phyloP scores from a whole-genome alignment of 2,797 vertebrate species.

The Remorina albescens region DNA sequence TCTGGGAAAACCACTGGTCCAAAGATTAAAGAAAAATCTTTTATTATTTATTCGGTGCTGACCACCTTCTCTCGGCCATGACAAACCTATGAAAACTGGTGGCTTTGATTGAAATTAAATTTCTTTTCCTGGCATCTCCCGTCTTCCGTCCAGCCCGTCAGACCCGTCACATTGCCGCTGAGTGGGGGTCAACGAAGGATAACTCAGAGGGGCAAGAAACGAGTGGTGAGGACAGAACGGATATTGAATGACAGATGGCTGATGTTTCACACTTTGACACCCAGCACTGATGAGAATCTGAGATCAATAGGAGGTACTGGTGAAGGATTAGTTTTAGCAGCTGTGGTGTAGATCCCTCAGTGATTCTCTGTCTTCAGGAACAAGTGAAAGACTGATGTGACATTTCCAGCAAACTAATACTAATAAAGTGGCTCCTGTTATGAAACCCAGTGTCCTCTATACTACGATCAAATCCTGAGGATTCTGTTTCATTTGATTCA shows the following conservation, averaged over 20 bases:
- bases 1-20: conserved; percentile 17
- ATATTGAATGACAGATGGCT: conserved; percentile 10
- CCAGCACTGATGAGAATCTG: conserved; percentile 5
- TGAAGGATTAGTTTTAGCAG: conserved; percentile 59
- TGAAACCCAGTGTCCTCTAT: no score
- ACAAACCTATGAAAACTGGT: conserved; percentile 70
- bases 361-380: conserved; percentile 1
- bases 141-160: background rate
- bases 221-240: background rate
- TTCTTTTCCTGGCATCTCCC: conserved; percentile 36
- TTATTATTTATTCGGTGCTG: conserved; percentile 46
- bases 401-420: background rate
- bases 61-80: conserved; percentile 3
- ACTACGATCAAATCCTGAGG: no score
- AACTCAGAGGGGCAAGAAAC: conserved; percentile 1
- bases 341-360: conserved; percentile 37
- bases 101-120: conserved; percentile 70
- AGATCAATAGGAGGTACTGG: conserved; percentile 49
- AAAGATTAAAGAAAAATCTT: conserved; percentile 60
- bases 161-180: conserved; percentile 1
- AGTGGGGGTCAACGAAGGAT: background rate
- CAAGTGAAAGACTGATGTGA: background rate
- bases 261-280: conserved; percentile 14
- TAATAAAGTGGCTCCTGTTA: background rate
- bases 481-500: no score